Conservation (phyloP, 2,888 invertebrate species). For the Scaptomyza polygonia region DNA sequence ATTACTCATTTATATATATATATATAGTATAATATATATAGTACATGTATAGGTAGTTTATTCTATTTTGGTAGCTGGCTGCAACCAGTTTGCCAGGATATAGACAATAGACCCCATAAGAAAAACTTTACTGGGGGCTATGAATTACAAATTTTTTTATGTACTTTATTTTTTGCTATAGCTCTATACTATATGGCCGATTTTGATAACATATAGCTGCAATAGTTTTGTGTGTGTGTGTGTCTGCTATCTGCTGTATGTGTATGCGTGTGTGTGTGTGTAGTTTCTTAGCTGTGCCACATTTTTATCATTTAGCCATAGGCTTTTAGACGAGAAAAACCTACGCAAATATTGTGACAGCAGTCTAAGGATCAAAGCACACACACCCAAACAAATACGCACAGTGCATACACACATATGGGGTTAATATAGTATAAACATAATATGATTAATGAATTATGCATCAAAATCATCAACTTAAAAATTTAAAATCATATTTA, state of each 20-base stretch:
- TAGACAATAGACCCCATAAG: constrained; percentile 30
- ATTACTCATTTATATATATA: constrained; percentile 47
- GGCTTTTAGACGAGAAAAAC: constrained; percentile 82
- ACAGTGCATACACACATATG: constrained; percentile 11
- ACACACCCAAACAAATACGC: constrained; percentile 33
- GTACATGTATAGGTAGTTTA: constrained; percentile 62
- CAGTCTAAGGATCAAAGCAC: constrained; percentile 32
- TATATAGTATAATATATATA: constrained; percentile 17
- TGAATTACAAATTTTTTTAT: constrained; percentile 21
- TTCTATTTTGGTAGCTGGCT: constrained; percentile 48
- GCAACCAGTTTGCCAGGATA: constrained; percentile 52
- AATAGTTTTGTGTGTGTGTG: constrained; percentile 21
- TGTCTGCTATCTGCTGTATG: neutral
- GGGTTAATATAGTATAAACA: constrained; percentile 48
- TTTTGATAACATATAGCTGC: constrained; percentile 62
- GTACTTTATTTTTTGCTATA: constrained; percentile 42
- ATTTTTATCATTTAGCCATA: constrained; percentile 79
- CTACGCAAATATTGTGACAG: constrained; percentile 80
- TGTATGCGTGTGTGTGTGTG: constrained; percentile 9
- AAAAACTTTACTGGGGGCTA: constrained; percentile 33
- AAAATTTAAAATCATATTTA: constrained; percentile 45
- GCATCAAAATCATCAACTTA: constrained; percentile 55
- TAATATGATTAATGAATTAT: constrained; percentile 44
- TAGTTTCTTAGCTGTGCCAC: constrained; percentile 43
- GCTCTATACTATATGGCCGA: constrained; percentile 68